Evolutionary conservation across 2,113 vertebrate species (phyloP), one percentile per base, ranked within the genome.

Genomic region (Scomber colias): DNA sequence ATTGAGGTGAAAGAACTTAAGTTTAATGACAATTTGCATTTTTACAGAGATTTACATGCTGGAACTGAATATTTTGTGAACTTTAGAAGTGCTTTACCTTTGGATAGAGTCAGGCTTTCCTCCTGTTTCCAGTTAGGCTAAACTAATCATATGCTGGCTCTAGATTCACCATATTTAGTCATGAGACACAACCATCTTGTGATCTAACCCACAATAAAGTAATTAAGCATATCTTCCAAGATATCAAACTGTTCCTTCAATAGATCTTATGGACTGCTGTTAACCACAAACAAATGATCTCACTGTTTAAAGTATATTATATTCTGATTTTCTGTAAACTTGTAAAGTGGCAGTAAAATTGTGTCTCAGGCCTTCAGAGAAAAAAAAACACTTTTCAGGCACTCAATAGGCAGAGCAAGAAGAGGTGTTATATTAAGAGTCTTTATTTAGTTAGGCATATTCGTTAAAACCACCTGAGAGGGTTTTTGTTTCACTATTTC

Each of bases 271-370:
- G 15, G 48, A 19, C 50, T 13, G 16, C 0, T 17, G 17, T 49
- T 48, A 35, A 5, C 51, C 24, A 48, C 53, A 17, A 24, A 14
- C 0, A 7, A 50, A 50, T 44, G 7, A 44, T 57, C 44, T 48
- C 0, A 0, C n/a, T 57, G 56, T 17, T 49, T 50, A 27, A 65
- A 51, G 17, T 27, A 49, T 11, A 44, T 53, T 15, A n/a, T 45
- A 66, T 45, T 61, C 45, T 31, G 2, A 40, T 40, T 40, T 8
- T 40, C 11, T 61, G 19, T 27, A 27, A 67, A 17, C 15, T n/a
- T 21, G 53, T 40, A 17, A 69, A 61, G 30, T 46, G 48, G 21
- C 75, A 53, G 12, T 31, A 69, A 69, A 60, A 51, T 5, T 27
- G 16, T 14, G 21, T 54, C 4, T 15, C 17, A 0, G 0, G 35